Evolutionary conservation across 2,797 vertebrate genomes (phyloP), one percentile per base, ranked within the genome.

Genomic region (Lagodon rhomboides): DNA sequence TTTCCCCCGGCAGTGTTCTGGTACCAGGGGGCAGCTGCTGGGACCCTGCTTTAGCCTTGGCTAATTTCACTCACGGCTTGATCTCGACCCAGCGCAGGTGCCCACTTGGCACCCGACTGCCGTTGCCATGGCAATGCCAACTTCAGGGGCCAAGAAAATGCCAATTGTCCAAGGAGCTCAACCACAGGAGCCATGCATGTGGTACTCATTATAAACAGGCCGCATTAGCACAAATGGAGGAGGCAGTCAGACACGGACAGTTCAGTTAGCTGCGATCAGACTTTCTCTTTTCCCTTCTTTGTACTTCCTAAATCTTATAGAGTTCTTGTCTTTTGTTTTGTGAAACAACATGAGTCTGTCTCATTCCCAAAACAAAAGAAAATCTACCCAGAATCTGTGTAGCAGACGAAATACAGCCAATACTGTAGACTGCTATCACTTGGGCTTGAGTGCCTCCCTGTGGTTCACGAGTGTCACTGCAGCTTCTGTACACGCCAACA

Each of bases 21-120:
- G 89, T 90, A 89, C 85, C 84, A 85, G 82, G 89, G 91, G 88
- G 82, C 85, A 91, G 88, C 90, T 91, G 87, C 85, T 83, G 86
- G 85, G 82, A 80, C 88, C 86, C 79, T 54, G 83, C 91, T 91
- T 91, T 91, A 88, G 91, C 85, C 82, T 86, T 73, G 87, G 85
- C 92, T 94, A 92, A 92, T 94, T 94, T 91, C 89, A 89, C 89
- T 94, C 91, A 63, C 90, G 50, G 91, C 87, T 91, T 91, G 94
- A 93, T 90, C 90, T 87, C 85, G 53, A 86, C 85, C 90, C 88
- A 85, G 73, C 83, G 72, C 94, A 93, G 93, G 91, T 92, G 92
- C 90, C 87, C 84, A 84, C 72, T 91, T 90, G 92, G 85, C 90
- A 83, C 79, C 77, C 71, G 0, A 55, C 65, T 20, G 65, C 75